Evolutionary conservation across 1,140 invertebrate species (phyloP).

Genomic region (Samia ricini): DNA sequence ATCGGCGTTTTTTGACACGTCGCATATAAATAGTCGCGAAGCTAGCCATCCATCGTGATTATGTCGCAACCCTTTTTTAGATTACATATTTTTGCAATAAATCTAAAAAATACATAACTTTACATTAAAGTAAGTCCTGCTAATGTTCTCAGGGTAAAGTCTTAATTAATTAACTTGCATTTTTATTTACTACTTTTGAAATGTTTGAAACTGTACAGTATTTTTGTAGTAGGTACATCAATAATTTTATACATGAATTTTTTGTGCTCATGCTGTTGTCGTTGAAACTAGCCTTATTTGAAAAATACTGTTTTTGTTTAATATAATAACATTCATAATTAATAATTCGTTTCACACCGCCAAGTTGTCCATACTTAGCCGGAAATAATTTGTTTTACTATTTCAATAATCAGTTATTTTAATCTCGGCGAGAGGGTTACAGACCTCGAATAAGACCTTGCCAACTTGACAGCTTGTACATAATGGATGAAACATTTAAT

Average conservation of each 20-base stretch:
- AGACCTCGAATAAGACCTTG: slow-evolving; percentile 36
- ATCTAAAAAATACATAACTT: not conserved
- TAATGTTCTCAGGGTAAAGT: not conserved
- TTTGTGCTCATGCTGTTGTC: not conserved
- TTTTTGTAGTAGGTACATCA: not conserved
- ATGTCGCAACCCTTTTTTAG: slow-evolving; percentile 3
- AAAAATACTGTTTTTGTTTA: not conserved
- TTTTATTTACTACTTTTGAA: not conserved
- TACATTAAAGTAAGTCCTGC: not conserved
- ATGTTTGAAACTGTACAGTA: not conserved
- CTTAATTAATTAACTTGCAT: not conserved
- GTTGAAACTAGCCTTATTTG: not conserved
- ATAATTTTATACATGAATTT: not conserved
- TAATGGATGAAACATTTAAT: slow-evolving; percentile 6
- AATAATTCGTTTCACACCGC: slow-evolving; percentile 37
- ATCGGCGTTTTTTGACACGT: slow-evolving; percentile 73
- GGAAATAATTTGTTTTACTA: slow-evolving; percentile 65
- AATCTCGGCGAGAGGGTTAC: slow-evolving; percentile 46
- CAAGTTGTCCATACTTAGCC: slow-evolving; percentile 40
- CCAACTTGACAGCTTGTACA: not conserved
- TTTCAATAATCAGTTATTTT: slow-evolving; percentile 48
- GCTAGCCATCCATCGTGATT: slow-evolving; percentile 24
- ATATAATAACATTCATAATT: slow-evolving; percentile 5
- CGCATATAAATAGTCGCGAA: slow-evolving; percentile 62
- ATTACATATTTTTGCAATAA: not conserved